Percentiles rank a stretch among this genome's conserved stretches.
These are phyloP conservation scores for Sisor rabdophorus DNA, from an alignment of 2,113 vertebrate species.

Conservation along the genomic window DNA sequence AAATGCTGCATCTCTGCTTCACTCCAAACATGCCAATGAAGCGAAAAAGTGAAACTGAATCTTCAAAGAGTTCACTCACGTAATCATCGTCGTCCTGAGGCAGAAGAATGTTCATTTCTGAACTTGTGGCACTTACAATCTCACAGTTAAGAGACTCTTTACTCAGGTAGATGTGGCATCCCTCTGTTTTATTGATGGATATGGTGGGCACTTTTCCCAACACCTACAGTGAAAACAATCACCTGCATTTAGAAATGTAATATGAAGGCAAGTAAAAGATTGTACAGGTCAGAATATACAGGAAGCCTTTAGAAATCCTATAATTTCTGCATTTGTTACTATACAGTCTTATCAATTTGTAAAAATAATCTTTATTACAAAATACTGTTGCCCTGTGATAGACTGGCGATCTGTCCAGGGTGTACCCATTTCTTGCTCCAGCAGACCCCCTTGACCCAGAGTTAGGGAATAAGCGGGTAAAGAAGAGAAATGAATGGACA, in stretches of 20 bases:
- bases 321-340: neutral
- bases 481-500: too few relatives aligned
- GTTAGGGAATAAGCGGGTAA: too few relatives aligned
- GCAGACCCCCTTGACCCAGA: too few relatives aligned
- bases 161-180: conserved; percentile 94
- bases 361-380: too few relatives aligned
- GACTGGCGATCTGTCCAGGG: too few relatives aligned
- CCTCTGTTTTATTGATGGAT: conserved; percentile 97
- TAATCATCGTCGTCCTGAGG: conserved; percentile 87
- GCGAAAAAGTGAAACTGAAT: conserved; percentile 9
- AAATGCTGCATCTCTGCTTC: neutral
- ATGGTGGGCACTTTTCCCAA: conserved; percentile 92
- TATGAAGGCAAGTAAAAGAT: neutral
- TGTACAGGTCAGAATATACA: neutral
- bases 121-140: conserved; percentile 95
- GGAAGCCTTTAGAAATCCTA: neutral
- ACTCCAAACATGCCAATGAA: neutral
- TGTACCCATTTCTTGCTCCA: too few relatives aligned
- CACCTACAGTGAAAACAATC: conserved; percentile 67
- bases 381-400: too few relatives aligned
- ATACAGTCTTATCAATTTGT: too few relatives aligned
- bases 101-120: conserved; percentile 93
- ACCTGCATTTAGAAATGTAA: neutral
- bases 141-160: conserved; percentile 84
- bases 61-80: conserved; percentile 70